These are phyloP conservation scores for Drosophila lowei DNA, from an alignment of 1,140 invertebrate genomes.

Conservation along the genomic window DNA sequence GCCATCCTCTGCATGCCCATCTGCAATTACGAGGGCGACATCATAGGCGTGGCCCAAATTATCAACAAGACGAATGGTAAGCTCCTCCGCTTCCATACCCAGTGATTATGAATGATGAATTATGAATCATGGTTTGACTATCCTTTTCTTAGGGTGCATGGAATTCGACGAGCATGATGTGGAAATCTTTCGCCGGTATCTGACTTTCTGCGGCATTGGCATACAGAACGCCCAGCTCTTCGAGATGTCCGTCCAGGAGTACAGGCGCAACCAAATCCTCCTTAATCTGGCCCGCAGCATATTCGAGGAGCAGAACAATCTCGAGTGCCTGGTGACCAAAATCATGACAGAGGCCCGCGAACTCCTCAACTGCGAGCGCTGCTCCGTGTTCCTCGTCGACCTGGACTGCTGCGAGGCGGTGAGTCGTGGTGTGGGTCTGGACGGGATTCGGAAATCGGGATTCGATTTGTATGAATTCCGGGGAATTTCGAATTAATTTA, in stretches of 20 bases:
- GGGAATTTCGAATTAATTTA: conserved; percentile 39
- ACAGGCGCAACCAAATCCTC: conserved; percentile 95
- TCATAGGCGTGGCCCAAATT: conserved; percentile 98
- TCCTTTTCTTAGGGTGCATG: conserved; percentile 84
- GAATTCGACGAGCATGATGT: conserved; percentile 95
- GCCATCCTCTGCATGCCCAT: conserved; percentile 97
- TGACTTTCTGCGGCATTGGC: conserved; percentile 98
- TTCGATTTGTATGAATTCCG: conserved; percentile 9
- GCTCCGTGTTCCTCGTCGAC: conserved; percentile 94
- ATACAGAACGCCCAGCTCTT: conserved; percentile 98
- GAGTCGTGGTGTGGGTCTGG: conserved; percentile 79
- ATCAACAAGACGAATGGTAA: conserved; percentile 96
- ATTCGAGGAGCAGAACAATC: conserved; percentile 96
- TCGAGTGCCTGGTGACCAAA: conserved; percentile 96
- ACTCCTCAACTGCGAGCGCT: conserved; percentile 95
- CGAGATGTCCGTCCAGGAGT: conserved; percentile 96
- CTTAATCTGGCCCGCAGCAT: conserved; percentile 93
- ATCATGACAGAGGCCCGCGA: conserved; percentile 98
- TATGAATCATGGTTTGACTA: neutral
- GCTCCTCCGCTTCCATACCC: neutral
- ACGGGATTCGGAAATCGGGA: no score
- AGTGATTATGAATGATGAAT: conserved; percentile 1
- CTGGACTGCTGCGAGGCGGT: conserved; percentile 93
- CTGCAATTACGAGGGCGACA: conserved; percentile 97
- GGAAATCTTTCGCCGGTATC: conserved; percentile 92